A percentile compares a stretch with the other conserved stretches of the same genome.
These are phyloP conservation scores for Caenorhabditis wallacei DNA, from an alignment of 2,888 invertebrate genomes.

Conservation along the genomic window DNA sequence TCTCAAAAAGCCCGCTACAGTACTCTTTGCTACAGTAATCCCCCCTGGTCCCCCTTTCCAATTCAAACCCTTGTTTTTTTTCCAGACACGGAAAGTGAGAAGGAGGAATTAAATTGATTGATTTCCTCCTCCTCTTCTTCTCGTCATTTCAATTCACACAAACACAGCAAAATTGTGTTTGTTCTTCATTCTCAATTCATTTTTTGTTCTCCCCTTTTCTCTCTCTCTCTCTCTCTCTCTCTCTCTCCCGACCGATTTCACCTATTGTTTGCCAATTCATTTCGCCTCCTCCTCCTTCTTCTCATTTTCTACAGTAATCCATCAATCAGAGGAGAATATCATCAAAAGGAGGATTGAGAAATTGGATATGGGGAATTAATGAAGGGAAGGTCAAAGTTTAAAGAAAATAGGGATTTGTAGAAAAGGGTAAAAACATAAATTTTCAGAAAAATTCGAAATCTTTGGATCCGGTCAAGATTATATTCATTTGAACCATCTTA, in stretches of 20 bases:
- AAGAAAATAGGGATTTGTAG: no score
- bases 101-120: conserved; percentile 30
- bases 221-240: not conserved
- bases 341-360: not conserved
- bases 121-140: conserved; percentile 1
- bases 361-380: not conserved
- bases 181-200: conserved; percentile 40
- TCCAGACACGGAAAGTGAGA: conserved; percentile 4
- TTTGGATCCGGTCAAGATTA: no score
- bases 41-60: not conserved
- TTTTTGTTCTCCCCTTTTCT: not conserved
- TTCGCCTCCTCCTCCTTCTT: conserved; percentile 19
- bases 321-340: not conserved
- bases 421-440: no score
- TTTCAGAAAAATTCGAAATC: no score
- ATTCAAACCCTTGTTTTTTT: not conserved
- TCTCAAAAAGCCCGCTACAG: no score
- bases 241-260: conserved; percentile 1
- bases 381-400: no score
- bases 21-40: no score
- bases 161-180: conserved; percentile 12
- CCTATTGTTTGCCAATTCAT: conserved; percentile 64
- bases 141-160: not conserved
- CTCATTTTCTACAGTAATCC: conserved; percentile 31
- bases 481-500: no score